These are phyloP conservation scores for Leptoteleia sp. DNA, from an alignment of 1,140 invertebrate genomes.

Conservation along the genomic window DNA sequence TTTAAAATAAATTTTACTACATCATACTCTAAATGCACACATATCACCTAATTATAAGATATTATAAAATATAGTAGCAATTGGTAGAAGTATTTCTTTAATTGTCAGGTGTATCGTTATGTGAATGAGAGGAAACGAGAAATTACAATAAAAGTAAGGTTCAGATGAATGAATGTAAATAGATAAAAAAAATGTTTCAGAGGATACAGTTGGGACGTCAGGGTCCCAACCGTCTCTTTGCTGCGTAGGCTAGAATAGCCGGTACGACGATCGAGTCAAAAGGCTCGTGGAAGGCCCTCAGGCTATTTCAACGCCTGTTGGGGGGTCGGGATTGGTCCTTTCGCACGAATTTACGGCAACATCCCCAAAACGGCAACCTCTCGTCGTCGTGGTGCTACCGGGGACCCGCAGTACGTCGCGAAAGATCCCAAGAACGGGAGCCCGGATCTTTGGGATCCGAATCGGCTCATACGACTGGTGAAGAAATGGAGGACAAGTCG, in stretches of 20 bases:
- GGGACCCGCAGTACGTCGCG: constrained; percentile 79
- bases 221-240: constrained; percentile 51
- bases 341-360: constrained; percentile 78
- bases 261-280: constrained; percentile 76
- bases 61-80: too few species aligned
- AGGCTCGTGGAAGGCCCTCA: constrained; percentile 72
- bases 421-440: constrained; percentile 77
- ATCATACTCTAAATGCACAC: too few species aligned
- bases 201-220: constrained; percentile 47
- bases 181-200: constrained; percentile 35
- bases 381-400: constrained; percentile 79
- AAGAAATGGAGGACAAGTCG: constrained; percentile 81
- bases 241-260: constrained; percentile 59
- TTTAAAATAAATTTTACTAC: too few species aligned
- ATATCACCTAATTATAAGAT: too few species aligned
- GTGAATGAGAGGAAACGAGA: too few species aligned
- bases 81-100: too few species aligned
- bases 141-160: too few species aligned
- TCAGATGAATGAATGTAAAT: neutral
- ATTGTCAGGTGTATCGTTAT: too few species aligned
- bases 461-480: constrained; percentile 68
- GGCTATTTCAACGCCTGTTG: constrained; percentile 75
- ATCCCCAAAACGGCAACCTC: constrained; percentile 81
- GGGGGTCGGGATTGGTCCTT: constrained; percentile 77
- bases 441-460: constrained; percentile 71